These are phyloP conservation scores for Thereva unica DNA, from an alignment of 2,888 invertebrate genomes.

Conservation along the genomic window DNA sequence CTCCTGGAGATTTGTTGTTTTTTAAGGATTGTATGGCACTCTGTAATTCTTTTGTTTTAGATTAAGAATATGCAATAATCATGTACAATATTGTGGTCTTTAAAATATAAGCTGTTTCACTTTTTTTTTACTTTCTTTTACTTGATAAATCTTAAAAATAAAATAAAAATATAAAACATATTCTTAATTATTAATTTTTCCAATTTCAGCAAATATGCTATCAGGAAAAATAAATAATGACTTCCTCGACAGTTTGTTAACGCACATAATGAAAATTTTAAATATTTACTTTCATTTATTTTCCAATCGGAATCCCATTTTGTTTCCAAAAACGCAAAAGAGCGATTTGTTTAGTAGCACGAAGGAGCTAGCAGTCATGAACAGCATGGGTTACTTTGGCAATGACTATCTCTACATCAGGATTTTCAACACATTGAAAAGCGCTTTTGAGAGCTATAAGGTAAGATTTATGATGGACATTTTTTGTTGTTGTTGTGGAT, in stretches of 20 bases:
- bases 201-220: not conserved
- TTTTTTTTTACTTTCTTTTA: too few species aligned
- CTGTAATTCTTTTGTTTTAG: too few species aligned
- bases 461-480: slow-evolving; percentile 57
- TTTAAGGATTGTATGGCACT: too few species aligned
- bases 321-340: slow-evolving; percentile 51
- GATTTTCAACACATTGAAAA: slow-evolving; percentile 78
- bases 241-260: slow-evolving; percentile 50
- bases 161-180: not conserved
- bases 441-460: slow-evolving; percentile 86
- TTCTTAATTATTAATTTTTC: not conserved
- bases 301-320: slow-evolving; percentile 54
- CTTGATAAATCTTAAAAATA: not conserved
- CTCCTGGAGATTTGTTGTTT: too few species aligned
- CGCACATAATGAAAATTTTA: slow-evolving; percentile 55
- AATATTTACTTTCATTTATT: slow-evolving; percentile 58
- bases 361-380: slow-evolving; percentile 50
- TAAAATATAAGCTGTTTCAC: too few species aligned
- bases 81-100: too few species aligned
- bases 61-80: too few species aligned
- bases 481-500: too few species aligned
- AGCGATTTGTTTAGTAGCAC: slow-evolving; percentile 52
- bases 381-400: slow-evolving; percentile 65
- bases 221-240: slow-evolving; percentile 41
- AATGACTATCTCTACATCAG: slow-evolving; percentile 81